Base-by-base conservation (phyloP, 1,140 invertebrate genomes). In the Centruroides sculpturatus region DNA sequence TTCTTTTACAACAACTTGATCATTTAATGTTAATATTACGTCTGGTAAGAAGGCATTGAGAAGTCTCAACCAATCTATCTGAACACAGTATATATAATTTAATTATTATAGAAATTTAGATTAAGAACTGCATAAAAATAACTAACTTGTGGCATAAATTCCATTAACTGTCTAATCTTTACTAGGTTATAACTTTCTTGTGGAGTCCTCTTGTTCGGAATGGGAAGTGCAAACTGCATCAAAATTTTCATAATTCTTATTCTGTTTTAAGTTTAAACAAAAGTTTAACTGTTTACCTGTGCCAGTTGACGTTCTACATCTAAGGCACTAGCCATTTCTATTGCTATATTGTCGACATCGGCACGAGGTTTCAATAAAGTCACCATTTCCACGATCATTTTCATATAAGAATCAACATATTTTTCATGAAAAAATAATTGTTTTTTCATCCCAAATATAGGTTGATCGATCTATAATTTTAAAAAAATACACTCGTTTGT, bases 381-480 rank as follows among this genome's bases (percentile, higher is more conserved):
- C 4, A 51, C 55, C 9, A 57, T 12, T 7, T 61, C 41, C 11
- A 53, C 23, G 23, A 57, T 61, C 5, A 61, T 36, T 34, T 61
- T 49, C 23, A 47, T 41, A 23, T 57, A 57, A 10, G 47, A 3
- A 56, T 4, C 36, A 47, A 12, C 6, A 6, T 56, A 3, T 41
- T 34, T 48, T 55, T 59, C 6, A 5, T 3, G 11, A 60, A 34
- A 3, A 60, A 23, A 47, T 48, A 60, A 35, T 47, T 13, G 5
- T 11, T 60, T 55, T 2, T 13, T 13, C 35, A 60, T 50, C 3
- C 47, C 55, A 41, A 60, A 35, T 13, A 36, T 8, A 4, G 59
- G 59, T 56, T 60, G 59, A 50, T 51, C 34, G 9, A 60, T 11
- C 59, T 60, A 41, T 23, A 23, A 23, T 23, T 23, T 23, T n/a